These are phyloP conservation scores for Onthophagus taurus DNA, from an alignment of 1,140 invertebrate species.

Conservation along the genomic window DNA sequence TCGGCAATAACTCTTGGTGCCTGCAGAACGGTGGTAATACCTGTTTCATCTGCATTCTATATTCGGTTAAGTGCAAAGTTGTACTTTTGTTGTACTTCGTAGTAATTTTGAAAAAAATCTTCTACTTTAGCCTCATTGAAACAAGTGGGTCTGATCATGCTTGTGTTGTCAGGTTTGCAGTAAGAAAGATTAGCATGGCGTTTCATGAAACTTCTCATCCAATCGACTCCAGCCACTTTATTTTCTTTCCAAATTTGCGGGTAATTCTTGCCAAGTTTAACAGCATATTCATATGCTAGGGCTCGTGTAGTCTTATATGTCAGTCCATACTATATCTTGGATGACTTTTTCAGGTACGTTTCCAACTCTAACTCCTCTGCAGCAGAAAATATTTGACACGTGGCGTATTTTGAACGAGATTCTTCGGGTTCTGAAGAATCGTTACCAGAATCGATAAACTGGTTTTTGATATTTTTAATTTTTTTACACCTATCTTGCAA, in stretches of 20 bases:
- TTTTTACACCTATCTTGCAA: no score
- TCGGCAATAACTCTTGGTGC: constrained; percentile 34
- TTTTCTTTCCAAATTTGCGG: constrained; percentile 21
- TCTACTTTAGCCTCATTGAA: constrained; percentile 26
- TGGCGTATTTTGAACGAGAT: no score
- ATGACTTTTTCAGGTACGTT: no score
- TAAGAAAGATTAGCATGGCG: constrained; percentile 32
- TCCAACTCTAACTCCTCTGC: no score
- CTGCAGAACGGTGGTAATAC: constrained; percentile 38
- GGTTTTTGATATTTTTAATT: no score
- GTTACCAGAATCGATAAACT: no score
- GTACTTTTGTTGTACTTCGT: no score
- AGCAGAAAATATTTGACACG: no score
- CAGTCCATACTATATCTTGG: constrained; percentile 25
- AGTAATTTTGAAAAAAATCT: constrained; percentile 35
- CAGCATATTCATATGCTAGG: constrained; percentile 28
- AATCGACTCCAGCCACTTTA: constrained; percentile 33
- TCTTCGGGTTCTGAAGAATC: no score
- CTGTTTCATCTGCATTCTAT: constrained; percentile 40
- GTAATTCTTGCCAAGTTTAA: constrained; percentile 6
- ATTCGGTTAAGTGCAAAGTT: constrained; percentile 32
- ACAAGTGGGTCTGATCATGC: constrained; percentile 30
- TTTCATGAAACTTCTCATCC: constrained; percentile 36
- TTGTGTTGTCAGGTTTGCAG: constrained; percentile 37
- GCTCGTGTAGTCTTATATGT: constrained; percentile 15